Conservation (phyloP, 2,113 vertebrate species). For the Percina caprodes region DNA sequence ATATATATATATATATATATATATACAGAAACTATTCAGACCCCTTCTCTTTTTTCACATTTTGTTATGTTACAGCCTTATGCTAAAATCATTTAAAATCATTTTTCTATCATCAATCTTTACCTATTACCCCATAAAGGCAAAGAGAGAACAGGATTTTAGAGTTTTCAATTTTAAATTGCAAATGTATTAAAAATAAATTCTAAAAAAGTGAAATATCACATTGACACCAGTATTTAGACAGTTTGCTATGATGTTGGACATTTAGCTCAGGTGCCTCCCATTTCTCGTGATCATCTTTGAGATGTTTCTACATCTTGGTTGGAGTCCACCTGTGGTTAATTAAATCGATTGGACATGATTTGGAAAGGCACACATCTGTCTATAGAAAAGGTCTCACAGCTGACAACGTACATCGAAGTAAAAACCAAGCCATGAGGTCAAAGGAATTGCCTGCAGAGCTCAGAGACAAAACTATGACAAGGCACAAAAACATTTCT, state of each 20-base stretch:
- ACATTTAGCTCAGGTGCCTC: neutral
- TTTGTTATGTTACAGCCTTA: neutral
- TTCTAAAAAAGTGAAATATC: neutral
- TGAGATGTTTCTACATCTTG: neutral
- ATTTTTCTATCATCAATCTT: neutral
- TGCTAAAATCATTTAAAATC: neutral
- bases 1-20: too few species aligned
- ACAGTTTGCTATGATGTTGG: neutral
- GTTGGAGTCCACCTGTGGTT: neutral
- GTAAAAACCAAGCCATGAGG: neutral
- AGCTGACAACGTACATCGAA: neutral
- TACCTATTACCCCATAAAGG: neutral
- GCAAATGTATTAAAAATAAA: neutral
- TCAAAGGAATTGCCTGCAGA: neutral
- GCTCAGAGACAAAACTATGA: neutral
- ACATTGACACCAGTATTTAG: neutral
- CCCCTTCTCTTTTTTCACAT: neutral
- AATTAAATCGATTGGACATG: neutral
- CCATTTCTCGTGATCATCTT: neutral
- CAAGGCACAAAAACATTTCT: neutral
- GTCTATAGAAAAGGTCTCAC: neutral
- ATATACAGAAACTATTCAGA: neutral
- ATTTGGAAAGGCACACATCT: neutral
- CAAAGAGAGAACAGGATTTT: neutral
- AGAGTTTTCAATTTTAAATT: too few species aligned